These are phyloP conservation scores for Cyrtodaria siliqua DNA, from an alignment of 2,888 invertebrate species.

Conservation along the genomic window DNA sequence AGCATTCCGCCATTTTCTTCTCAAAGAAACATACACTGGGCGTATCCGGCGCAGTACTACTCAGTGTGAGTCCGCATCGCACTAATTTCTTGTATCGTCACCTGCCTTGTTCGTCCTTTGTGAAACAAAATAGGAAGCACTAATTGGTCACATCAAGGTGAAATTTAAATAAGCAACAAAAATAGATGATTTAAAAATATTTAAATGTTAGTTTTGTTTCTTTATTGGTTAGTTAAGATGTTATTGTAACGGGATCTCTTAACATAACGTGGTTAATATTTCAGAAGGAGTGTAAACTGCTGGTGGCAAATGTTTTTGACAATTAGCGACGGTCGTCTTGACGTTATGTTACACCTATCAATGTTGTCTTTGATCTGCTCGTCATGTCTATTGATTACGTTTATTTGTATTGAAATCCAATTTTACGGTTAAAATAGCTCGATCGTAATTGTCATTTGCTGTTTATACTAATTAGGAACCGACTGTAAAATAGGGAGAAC, in stretches of 20 bases:
- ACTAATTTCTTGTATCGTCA: constrained; percentile 49
- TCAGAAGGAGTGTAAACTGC: constrained; percentile 38
- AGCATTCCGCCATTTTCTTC: constrained; percentile 40
- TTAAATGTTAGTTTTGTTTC: constrained; percentile 55
- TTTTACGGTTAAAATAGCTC: too few species aligned
- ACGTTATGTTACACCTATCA: too few species aligned
- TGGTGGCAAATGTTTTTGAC: constrained; percentile 35
- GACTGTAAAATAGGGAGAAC: too few species aligned
- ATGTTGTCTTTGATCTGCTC: not conserved
- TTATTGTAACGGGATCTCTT: constrained; percentile 46
- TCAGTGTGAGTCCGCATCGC: constrained; percentile 35
- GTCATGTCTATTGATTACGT: too few species aligned
- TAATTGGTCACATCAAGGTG: constrained; percentile 65
- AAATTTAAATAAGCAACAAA: constrained; percentile 31
- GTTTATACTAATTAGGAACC: too few species aligned
- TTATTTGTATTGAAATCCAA: too few species aligned
- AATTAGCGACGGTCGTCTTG: constrained; percentile 10
- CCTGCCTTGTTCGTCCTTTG: constrained; percentile 56
- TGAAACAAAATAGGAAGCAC: constrained; percentile 48
- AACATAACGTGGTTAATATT: constrained; percentile 55
- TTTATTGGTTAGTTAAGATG: constrained; percentile 58
- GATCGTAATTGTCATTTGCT: too few species aligned
- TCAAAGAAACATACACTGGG: constrained; percentile 43
- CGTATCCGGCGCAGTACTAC: constrained; percentile 53
- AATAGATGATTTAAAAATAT: constrained; percentile 49